A percentile compares a stretch with the other conserved stretches of the same genome.
Conservation (phyloP, 2,888 invertebrate genomes). For the Hecatera dysodea region DNA sequence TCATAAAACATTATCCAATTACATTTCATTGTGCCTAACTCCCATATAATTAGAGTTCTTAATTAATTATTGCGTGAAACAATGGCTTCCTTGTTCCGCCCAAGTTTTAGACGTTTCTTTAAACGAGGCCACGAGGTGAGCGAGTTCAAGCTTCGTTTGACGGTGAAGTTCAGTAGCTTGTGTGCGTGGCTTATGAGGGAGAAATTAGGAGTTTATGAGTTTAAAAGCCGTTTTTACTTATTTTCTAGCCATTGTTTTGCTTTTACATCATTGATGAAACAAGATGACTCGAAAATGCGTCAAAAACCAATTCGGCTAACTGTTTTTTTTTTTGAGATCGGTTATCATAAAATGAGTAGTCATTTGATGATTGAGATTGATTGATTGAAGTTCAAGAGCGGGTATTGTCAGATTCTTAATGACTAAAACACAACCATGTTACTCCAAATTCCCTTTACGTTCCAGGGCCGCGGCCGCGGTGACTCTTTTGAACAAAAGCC, state of each 20-base stretch:
- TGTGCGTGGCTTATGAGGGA: neutral
- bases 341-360: too few relatives aligned
- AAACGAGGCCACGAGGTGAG: constrained; percentile 36
- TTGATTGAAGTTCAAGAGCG: too few relatives aligned
- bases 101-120: constrained; percentile 40
- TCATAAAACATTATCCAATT: constrained; percentile 56
- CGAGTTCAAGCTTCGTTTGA: constrained; percentile 12
- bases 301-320: too few relatives aligned
- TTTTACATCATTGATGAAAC: neutral
- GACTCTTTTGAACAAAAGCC: too few relatives aligned
- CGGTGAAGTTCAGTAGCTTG: neutral
- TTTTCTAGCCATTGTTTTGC: neutral
- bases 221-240: neutral
- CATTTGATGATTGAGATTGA: too few relatives aligned
- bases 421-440: too few relatives aligned
- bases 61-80: constrained; percentile 62
- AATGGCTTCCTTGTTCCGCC: constrained; percentile 52
- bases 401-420: too few relatives aligned
- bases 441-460: too few relatives aligned
- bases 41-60: constrained; percentile 59
- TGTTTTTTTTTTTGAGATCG: too few relatives aligned
- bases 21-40: constrained; percentile 45
- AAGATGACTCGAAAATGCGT: too few relatives aligned
- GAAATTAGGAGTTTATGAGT: neutral
- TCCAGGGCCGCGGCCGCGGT: too few relatives aligned